A percentile compares a stretch with the other conserved stretches of the same genome.
Evolutionary conservation across 2,113 vertebrate species (phyloP).

Genomic region (Chauna torquata): DNA sequence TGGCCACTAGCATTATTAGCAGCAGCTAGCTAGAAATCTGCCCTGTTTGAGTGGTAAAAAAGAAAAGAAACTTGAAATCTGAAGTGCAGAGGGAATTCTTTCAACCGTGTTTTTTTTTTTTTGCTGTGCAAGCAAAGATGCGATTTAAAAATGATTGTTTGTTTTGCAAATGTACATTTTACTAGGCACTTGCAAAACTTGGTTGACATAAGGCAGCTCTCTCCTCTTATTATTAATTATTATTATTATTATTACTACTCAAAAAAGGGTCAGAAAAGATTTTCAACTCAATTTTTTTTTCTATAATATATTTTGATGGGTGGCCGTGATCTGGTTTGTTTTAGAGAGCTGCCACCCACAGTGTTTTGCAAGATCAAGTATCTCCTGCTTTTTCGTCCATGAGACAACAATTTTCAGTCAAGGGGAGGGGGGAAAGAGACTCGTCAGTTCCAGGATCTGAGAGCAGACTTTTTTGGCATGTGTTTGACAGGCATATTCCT

Average conservation of each 20-base stretch:
- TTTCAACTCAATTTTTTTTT: background rate
- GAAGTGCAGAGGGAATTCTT: background rate
- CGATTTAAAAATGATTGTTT: conserved; percentile 20
- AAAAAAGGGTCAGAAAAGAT: background rate
- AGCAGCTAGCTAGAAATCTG: background rate
- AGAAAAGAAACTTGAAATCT: background rate
- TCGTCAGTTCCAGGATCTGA: background rate
- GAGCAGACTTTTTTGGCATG: background rate
- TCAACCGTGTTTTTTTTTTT: background rate
- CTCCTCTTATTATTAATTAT: background rate
- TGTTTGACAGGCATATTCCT: background rate
- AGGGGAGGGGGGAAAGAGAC: background rate
- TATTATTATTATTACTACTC: background rate
- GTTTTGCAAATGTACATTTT: conserved; percentile 6
- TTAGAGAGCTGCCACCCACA: conserved; percentile 50
- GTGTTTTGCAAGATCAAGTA: background rate
- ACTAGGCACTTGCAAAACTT: background rate
- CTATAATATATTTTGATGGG: background rate
- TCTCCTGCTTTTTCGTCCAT: background rate
- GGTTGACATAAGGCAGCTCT: background rate
- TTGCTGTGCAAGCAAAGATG: background rate
- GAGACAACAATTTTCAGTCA: conserved; percentile 21
- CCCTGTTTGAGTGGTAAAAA: background rate
- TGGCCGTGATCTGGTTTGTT: conserved; percentile 37
- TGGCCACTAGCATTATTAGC: background rate